Evolutionary conservation across 2,797 vertebrate species (phyloP), one percentile per base, ranked within the genome.

Genomic region (Lemur catta): DNA sequence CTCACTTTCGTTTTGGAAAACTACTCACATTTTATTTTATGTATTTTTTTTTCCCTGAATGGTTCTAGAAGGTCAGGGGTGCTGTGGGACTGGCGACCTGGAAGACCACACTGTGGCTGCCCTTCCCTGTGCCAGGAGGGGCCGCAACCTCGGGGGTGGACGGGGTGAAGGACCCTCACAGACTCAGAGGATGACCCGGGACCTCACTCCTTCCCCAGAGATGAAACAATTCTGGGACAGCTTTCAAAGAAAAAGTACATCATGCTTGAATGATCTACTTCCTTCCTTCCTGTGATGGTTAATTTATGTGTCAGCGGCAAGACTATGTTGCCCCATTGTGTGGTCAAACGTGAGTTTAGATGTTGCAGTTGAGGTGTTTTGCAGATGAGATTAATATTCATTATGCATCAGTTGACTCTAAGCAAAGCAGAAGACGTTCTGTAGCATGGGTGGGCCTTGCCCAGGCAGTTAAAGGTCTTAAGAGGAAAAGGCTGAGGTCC

Each of bases 21-120:
- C 15, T 52, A 46, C 17, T 4, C 41, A n/a, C 41, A 38, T 6
- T 46, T 38, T 46, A 18, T 0, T 8, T 20, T 28, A 59, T 28
- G 57, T 57, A 22, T 24, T 1, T 41, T 26, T 26, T 50, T 7
- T 61, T 78, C 4, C 14, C 52, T 41, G 24, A 72, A 13, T 2
- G 18, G 26, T 24, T 43, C 24, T 46, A 2, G 50, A 41, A 74
- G 57, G 75, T 15, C 0, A 14, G 0, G 30, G 48, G n/a, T 2
- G 15, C 38, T 6, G 0, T 2, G n/a, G 41, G 57, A 20, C 0
- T 11, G 48, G 26, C 41, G 22, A 7, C 6, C 0, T 12, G 57
- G 57, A 1, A 57, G 0, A 4, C 15, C 26, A 28, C 28, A 8
- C 1, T 1, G 0, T 17, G 4, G 38, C 33, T 14, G 33, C 30